phyloP scores from a whole-genome alignment of 30 jellyfish, hydroid and myxozoan species.

The Mastigias papua region DNA sequence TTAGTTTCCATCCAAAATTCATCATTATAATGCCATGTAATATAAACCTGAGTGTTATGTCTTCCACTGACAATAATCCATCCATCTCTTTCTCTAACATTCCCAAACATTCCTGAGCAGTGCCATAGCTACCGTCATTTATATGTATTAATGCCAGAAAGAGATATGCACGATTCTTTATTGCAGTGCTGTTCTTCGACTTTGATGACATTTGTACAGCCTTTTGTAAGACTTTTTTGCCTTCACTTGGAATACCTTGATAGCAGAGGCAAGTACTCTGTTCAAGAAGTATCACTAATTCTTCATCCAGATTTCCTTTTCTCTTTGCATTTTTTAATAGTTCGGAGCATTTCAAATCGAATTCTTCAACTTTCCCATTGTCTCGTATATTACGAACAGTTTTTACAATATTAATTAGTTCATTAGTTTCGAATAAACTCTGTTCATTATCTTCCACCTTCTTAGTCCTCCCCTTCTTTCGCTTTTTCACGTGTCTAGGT shows the following conservation, averaged over 20 bases:
- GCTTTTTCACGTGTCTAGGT: slow-evolving; percentile 21
- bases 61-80: slow-evolving; percentile 66
- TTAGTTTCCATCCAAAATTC: slow-evolving; percentile 82
- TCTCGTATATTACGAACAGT: slow-evolving; percentile 45
- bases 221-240: slow-evolving; percentile 75
- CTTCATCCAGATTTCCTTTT: slow-evolving; percentile 51
- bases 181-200: slow-evolving; percentile 51
- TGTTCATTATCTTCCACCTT: not conserved
- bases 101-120: slow-evolving; percentile 88
- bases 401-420: slow-evolving; percentile 18
- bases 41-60: slow-evolving; percentile 33
- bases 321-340: slow-evolving; percentile 30
- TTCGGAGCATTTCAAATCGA: slow-evolving; percentile 56
- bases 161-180: slow-evolving; percentile 82
- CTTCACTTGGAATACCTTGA: slow-evolving; percentile 78
- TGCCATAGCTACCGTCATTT: slow-evolving; percentile 87
- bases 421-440: slow-evolving; percentile 25
- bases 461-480: slow-evolving; percentile 1
- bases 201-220: slow-evolving; percentile 78
- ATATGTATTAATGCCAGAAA: slow-evolving; percentile 74
- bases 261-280: slow-evolving; percentile 48
- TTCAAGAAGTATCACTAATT: slow-evolving; percentile 49
- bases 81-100: slow-evolving; percentile 58
- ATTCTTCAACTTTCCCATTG: slow-evolving; percentile 77
- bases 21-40: slow-evolving; percentile 78